phyloP scores from a whole-genome alignment of 2,888 invertebrate species.

The Dolichomitus sp. region DNA sequence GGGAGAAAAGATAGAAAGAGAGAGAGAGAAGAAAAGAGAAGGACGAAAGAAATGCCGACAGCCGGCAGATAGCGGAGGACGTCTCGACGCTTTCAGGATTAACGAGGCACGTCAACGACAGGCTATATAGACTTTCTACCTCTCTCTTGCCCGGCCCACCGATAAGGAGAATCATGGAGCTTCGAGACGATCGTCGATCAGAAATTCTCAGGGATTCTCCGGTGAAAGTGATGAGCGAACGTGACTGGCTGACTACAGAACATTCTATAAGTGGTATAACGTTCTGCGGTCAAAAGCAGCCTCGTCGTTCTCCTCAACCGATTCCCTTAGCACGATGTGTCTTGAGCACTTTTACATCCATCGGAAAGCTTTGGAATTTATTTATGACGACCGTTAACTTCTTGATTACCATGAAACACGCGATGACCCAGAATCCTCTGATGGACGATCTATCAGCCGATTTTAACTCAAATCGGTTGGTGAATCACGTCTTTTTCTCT shows the following conservation, averaged over 20 bases:
- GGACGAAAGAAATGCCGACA: constrained; percentile 22
- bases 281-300: constrained; percentile 7
- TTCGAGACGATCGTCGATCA: constrained; percentile 50
- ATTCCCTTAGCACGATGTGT: constrained; percentile 32
- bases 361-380: constrained; percentile 12
- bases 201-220: constrained; percentile 52
- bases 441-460: not conserved
- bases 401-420: not conserved
- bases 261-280: constrained; percentile 17
- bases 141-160: constrained; percentile 30
- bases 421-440: not conserved
- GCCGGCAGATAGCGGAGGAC: constrained; percentile 30
- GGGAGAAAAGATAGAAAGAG: constrained; percentile 11
- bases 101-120: constrained; percentile 49
- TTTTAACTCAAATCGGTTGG: constrained; percentile 1
- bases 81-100: constrained; percentile 46
- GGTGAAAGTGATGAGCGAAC: constrained; percentile 58
- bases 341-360: constrained; percentile 25
- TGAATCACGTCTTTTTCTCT: not conserved
- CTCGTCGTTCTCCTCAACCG: constrained; percentile 1
- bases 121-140: constrained; percentile 21
- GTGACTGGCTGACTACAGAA: constrained; percentile 42
- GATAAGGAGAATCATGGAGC: constrained; percentile 44
- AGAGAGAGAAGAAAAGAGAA: constrained; percentile 2
- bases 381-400: not conserved